Evolutionary conservation across 1,140 invertebrate genomes (phyloP).

Genomic region (Drosophila burlai): DNA sequence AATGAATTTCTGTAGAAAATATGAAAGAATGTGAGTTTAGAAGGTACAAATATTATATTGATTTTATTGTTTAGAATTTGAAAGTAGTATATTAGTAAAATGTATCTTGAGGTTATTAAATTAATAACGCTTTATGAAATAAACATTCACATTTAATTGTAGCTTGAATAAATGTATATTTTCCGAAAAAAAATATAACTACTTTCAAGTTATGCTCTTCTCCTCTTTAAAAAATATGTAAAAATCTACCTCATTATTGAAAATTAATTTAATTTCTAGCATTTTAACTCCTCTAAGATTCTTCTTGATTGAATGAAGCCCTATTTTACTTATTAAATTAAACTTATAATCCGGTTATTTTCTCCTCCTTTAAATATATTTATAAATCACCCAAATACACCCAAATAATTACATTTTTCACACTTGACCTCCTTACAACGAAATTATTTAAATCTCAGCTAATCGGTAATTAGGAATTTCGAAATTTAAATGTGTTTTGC

Average conservation of each 20-base stretch:
- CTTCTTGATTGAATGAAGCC: too few relatives aligned
- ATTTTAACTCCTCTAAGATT: neutral
- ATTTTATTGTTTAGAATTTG: neutral
- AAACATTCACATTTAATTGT: neutral
- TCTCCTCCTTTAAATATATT: neutral
- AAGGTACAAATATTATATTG: too few relatives aligned
- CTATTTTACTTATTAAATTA: neutral
- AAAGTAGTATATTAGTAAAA: neutral
- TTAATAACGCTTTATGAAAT: neutral
- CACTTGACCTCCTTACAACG: neutral
- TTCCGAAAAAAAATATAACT: too few relatives aligned
- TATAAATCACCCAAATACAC: neutral
- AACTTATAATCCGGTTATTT: neutral
- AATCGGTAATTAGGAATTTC: slow-evolving; percentile 7
- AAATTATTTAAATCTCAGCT: neutral
- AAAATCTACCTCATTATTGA: too few relatives aligned
- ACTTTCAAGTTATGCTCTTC: too few relatives aligned
- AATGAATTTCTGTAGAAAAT: neutral
- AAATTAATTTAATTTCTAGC: too few relatives aligned
- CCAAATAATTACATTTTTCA: neutral
- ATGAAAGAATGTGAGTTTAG: neutral
- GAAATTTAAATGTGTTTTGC: neutral
- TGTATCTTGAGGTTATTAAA: neutral
- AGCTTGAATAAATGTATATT: too few relatives aligned
- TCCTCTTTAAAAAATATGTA: too few relatives aligned